Base-by-base conservation (phyloP, 2,888 invertebrate species). In the Eugnorisma glareosa region DNA sequence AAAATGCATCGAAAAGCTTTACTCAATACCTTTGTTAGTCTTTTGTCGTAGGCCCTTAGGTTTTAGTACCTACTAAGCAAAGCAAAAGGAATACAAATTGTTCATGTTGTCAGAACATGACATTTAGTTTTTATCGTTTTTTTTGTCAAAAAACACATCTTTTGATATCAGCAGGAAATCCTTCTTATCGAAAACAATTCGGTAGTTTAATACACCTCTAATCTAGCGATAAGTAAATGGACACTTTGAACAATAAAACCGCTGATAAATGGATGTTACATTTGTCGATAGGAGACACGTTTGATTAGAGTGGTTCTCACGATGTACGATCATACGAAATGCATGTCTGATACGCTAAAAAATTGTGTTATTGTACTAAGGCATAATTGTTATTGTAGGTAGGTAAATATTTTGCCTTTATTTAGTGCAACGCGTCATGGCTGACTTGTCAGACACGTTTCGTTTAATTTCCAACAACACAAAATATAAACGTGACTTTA, bases 251-350 rank as follows among this genome's bases (percentile, higher is more conserved):
- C 68, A 75, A 68, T 61, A 67, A 68, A 66, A 24, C 59, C 21
- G n/a, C 45, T 66, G 64, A 75, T 82, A 75, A 72, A 68, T 54
- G 5, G 24, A 0, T 63, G 21, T 54, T 61, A 74, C 28, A n/a
- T 54, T 72, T 69, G 57, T 76, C 51, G 63, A 76, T 70, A 66
- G 15, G 11, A 45, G 43, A 59, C 77, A 83, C 83, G 86, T 86
- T 71, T 35, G 73, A 73, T 77, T 71, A 67, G 37, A 45, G 83
- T 86, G 86, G 18, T 67, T 84, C 86, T 78, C 84, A 84, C 86
- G 86, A 73, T 21, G 70, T 48, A 7, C 61, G 57, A 59, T 48
- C 45, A 37, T 24, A 57, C 43, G 67, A 40, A 64, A 75, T 64
- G 72, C 61, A 72, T 69, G 73, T 51, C 31, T 71, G 86, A 68